Evolutionary conservation across 2,888 invertebrate species (phyloP).

Genomic region (Plagiodera versicolora): DNA sequence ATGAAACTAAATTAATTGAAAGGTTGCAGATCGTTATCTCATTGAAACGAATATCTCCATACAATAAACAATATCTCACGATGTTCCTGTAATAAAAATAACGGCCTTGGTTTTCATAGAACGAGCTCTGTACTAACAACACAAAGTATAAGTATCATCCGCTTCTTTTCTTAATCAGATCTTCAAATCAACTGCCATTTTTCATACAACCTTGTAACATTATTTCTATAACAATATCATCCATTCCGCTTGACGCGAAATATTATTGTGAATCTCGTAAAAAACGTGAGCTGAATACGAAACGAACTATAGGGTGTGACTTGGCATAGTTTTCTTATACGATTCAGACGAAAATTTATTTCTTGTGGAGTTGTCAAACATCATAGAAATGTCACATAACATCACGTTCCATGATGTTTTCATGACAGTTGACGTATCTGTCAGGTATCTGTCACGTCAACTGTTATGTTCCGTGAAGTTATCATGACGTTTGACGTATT

Average conservation of each 20-base stretch:
- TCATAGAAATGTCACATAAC: no score
- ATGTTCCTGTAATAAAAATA: slow-evolving; percentile 40
- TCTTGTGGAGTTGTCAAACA: no score
- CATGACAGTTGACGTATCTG: no score
- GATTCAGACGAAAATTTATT: no score
- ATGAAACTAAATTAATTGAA: slow-evolving; percentile 36
- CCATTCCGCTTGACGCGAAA: slow-evolving; percentile 7
- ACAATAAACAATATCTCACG: slow-evolving; percentile 45
- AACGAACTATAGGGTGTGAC: neutral
- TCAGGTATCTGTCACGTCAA: no score
- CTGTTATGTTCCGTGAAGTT: no score
- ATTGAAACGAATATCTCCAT: slow-evolving; percentile 35
- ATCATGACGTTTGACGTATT: no score
- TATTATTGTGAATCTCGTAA: neutral
- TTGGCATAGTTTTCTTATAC: neutral
- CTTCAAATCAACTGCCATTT: slow-evolving; percentile 31
- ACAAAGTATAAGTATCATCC: slow-evolving; percentile 34
- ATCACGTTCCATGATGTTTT: no score
- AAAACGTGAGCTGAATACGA: neutral
- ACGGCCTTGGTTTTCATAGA: slow-evolving; percentile 43
- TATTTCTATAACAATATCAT: slow-evolving; percentile 2
- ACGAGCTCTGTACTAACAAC: slow-evolving; percentile 34
- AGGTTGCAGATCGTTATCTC: slow-evolving; percentile 40
- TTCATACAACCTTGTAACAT: slow-evolving; percentile 40
- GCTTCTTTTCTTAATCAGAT: slow-evolving; percentile 39